phyloP scores from a whole-genome alignment of 2,888 invertebrate species.

The Leucozona laternaria region DNA sequence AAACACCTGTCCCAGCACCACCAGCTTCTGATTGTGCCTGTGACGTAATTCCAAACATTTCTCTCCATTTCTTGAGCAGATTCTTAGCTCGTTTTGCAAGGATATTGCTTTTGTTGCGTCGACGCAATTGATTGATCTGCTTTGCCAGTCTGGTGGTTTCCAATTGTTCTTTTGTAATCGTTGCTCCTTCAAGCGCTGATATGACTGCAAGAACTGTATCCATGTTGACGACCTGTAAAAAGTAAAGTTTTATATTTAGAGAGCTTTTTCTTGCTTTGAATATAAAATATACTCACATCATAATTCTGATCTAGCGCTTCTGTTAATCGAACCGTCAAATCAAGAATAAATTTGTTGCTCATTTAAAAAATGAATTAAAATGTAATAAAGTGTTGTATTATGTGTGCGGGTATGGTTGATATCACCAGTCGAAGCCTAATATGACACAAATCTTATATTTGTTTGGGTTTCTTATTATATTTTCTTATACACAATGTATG shows the following conservation, averaged over 20 bases:
- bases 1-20: background rate
- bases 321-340: constrained; percentile 98
- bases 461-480: constrained; percentile 8
- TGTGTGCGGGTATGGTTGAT: constrained; percentile 35
- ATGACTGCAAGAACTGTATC: constrained; percentile 96
- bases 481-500: background rate
- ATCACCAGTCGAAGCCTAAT: constrained; percentile 62
- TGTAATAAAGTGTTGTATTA: constrained; percentile 57
- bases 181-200: constrained; percentile 94
- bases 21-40: constrained; percentile 61
- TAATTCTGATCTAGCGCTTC: constrained; percentile 98
- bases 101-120: constrained; percentile 92
- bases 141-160: constrained; percentile 96
- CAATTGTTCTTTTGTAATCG: constrained; percentile 83
- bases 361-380: constrained; percentile 85
- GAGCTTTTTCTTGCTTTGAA: background rate
- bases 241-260: background rate
- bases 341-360: constrained; percentile 91
- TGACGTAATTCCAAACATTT: constrained; percentile 88
- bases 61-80: constrained; percentile 96
- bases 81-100: constrained; percentile 96
- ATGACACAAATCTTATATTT: constrained; percentile 62
- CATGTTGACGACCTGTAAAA: constrained; percentile 95
- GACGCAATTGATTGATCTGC: constrained; percentile 95
- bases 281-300: constrained; percentile 91